Evolutionary conservation across 2,113 vertebrate genomes (phyloP), one percentile per base, ranked within the genome.

Genomic region (Tretioscincus oriximinensis): DNA sequence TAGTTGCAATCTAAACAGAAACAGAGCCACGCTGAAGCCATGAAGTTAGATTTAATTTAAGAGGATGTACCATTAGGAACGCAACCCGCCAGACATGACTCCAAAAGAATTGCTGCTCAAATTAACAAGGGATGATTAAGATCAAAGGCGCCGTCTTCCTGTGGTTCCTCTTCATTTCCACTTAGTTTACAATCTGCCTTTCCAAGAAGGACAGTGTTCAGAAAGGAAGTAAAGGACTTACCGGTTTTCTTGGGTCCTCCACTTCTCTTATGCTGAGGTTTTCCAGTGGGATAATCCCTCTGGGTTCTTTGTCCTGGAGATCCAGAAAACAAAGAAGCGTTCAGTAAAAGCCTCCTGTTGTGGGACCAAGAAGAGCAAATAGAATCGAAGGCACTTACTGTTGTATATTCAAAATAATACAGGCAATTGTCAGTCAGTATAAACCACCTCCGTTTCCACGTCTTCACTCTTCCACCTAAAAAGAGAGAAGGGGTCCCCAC

Each of bases 361-460:
- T 81, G 51, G 5, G 22, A 22, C 20, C 29, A 5, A 16, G 29
- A 45, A 68, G 80, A 41, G 28, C 31, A 3, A 9, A 63, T 16
- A 5, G 18, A 47, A 35, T 4, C 47, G 9, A 35, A 26, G 4
- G 26, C 45, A 93, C 98, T 97, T 89, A 99, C 98, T 21, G 98
- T 99, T 74, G 98, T 99, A 92, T 99, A 99, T 82, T 99, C 98
- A 85, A 99, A 99, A 93, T 99, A 99, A 88, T 99, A 99, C 67
- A 99, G 96, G 93, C 98, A 99, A 91, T 99, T 99, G 92, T 99
- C 98, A 0, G 98, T 99, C 86, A 99, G 94, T 86, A 99, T 99
- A 90, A 99, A 99, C 98, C 98, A 99, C 28, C 98, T 96, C 74
- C 98, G 95, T 89, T 99, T 99, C 98, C 98, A 99, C 1, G 98